Conservation (phyloP, 2,888 invertebrate species). For the Acronicta aceris region DNA sequence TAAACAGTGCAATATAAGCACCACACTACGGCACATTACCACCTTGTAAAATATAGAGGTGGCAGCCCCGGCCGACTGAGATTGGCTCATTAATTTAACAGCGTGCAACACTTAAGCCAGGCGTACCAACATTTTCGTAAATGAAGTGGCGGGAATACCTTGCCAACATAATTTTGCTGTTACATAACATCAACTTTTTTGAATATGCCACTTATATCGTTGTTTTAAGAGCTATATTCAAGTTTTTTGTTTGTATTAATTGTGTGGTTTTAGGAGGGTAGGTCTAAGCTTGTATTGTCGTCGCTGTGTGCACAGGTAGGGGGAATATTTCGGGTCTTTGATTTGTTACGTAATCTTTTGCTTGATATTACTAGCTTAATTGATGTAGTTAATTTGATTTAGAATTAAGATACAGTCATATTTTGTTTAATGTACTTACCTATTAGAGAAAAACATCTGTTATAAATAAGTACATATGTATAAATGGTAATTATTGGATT, state of each 20-base stretch:
- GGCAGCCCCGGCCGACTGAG: conserved; percentile 78
- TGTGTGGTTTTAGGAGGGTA: conserved; percentile 54
- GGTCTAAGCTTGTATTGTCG: conserved; percentile 76
- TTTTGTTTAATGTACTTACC: conserved; percentile 11
- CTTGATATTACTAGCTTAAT: conserved; percentile 69
- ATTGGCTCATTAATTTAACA: conserved; percentile 89
- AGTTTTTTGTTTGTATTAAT: conserved; percentile 3
- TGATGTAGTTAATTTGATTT: conserved; percentile 64
- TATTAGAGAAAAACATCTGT: not conserved
- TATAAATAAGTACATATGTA: not conserved
- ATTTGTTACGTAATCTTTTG: conserved; percentile 78
- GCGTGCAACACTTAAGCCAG: conserved; percentile 88
- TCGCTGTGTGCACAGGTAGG: conserved; percentile 73
- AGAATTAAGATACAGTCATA: conserved; percentile 38
- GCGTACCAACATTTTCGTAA: conserved; percentile 86
- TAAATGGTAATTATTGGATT: too few relatives aligned
- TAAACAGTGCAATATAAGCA: conserved; percentile 60
- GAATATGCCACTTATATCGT: conserved; percentile 20
- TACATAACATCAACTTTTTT: conserved; percentile 26
- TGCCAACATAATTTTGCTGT: conserved; percentile 56
- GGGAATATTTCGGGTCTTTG: conserved; percentile 69
- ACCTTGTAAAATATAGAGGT: conserved; percentile 87
- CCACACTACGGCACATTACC: conserved; percentile 80
- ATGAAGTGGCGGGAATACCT: conserved; percentile 84
- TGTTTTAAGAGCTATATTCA: conserved; percentile 45